Percentiles rank a stretch among this genome's conserved stretches.
These are phyloP conservation scores for Trogon melanurus DNA, from an alignment of 2,113 vertebrate genomes.

Conservation along the genomic window DNA sequence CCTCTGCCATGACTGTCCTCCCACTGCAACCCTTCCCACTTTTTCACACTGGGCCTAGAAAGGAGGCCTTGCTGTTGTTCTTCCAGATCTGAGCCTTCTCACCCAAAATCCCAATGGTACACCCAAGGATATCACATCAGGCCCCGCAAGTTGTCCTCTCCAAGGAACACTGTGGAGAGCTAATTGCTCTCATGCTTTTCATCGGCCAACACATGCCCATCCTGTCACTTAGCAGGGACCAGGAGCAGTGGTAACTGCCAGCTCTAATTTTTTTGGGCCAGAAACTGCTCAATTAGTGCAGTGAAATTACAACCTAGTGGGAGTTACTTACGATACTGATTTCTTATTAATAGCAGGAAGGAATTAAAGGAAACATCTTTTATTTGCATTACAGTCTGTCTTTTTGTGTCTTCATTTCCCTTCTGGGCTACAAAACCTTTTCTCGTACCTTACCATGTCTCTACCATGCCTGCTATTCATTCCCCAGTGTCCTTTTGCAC, in stretches of 20 bases:
- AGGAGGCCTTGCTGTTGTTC: background rate
- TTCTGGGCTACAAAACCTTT: slow-evolving; percentile 6
- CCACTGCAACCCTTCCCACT: background rate
- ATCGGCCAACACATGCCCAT: background rate
- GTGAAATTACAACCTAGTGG: background rate
- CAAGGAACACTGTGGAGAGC: background rate
- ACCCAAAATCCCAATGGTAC: background rate
- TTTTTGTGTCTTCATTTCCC: background rate
- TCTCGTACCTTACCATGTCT: background rate
- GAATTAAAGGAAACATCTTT: slow-evolving; percentile 24
- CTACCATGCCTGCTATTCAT: background rate
- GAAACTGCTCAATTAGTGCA: background rate
- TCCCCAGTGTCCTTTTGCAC: background rate
- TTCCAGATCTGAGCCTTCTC: background rate
- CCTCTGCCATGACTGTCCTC: background rate
- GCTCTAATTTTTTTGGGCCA: slow-evolving; percentile 5
- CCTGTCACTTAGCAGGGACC: background rate
- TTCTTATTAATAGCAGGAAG: slow-evolving; percentile 2
- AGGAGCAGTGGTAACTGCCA: background rate
- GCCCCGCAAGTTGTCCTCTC: background rate
- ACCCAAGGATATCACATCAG: background rate
- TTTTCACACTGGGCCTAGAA: background rate
- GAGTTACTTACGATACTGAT: background rate
- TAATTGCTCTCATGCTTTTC: background rate
- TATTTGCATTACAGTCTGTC: background rate